A percentile compares a stretch with the other conserved stretches of the same genome.
Evolutionary conservation across 2,888 invertebrate species (phyloP).

Genomic region (Orchesellides sinensis): DNA sequence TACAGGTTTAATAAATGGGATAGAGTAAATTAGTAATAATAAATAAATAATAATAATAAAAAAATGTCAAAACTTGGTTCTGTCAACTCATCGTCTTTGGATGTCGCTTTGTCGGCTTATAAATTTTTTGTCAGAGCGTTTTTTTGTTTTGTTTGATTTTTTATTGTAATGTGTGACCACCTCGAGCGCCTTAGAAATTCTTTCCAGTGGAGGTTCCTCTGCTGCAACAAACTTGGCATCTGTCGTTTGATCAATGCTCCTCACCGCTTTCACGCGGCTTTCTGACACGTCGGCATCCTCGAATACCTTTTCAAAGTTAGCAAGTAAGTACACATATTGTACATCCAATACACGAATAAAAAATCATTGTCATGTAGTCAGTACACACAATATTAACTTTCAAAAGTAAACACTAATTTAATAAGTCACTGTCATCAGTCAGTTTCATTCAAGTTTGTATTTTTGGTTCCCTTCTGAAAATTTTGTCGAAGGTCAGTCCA

Average conservation of each 20-base stretch:
- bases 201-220: slow-evolving; percentile 73
- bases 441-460: background rate
- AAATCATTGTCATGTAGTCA: background rate
- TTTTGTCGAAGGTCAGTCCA: slow-evolving; percentile 19
- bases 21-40: background rate
- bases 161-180: slow-evolving; percentile 67
- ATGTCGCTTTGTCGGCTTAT: slow-evolving; percentile 49
- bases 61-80: slow-evolving; percentile 7
- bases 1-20: background rate
- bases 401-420: background rate
- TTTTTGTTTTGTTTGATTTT: slow-evolving; percentile 50
- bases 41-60: background rate
- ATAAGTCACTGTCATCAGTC: slow-evolving; percentile 23
- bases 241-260: slow-evolving; percentile 72
- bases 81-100: slow-evolving; percentile 64
- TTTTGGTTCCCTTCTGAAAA: background rate
- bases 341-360: background rate
- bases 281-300: slow-evolving; percentile 72
- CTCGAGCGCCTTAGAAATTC: slow-evolving; percentile 75
- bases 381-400: background rate
- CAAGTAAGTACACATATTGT: background rate
- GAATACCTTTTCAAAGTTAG: slow-evolving; percentile 69
- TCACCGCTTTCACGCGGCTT: slow-evolving; percentile 70
- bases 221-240: slow-evolving; percentile 34
- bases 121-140: slow-evolving; percentile 48